These are phyloP conservation scores for Stegostoma tigrinum DNA, from an alignment of 2,113 vertebrate genomes.

Conservation along the genomic window DNA sequence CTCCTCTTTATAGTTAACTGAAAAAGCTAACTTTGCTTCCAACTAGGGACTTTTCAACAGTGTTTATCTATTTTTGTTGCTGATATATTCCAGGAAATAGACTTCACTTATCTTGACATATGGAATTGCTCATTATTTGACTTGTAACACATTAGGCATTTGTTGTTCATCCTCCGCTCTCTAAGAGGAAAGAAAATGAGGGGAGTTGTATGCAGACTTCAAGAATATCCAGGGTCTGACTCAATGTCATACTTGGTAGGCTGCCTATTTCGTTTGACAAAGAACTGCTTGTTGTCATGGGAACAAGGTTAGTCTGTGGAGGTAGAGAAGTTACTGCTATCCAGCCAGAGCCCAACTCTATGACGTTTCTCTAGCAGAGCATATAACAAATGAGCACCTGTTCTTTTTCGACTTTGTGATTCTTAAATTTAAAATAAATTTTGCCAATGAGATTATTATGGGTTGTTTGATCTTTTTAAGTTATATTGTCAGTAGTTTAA, in stretches of 20 bases:
- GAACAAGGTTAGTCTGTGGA: not conserved
- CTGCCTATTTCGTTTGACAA: constrained; percentile 15
- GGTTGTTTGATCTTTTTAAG: not conserved
- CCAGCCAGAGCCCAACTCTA: not conserved
- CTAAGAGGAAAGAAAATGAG: not conserved
- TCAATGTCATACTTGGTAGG: not conserved
- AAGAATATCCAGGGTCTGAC: not conserved
- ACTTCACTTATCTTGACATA: not conserved
- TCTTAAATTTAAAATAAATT: too few species aligned
- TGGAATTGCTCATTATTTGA: not conserved
- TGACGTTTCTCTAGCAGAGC: not conserved
- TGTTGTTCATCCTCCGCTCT: not conserved
- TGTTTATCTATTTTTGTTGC: not conserved
- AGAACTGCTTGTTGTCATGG: constrained; percentile 7
- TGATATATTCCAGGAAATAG: not conserved
- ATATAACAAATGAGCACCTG: not conserved
- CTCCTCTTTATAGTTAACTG: not conserved
- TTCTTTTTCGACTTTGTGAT: too few species aligned
- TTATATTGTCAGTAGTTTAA: not conserved
- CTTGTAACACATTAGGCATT: not conserved
- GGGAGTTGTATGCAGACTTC: not conserved
- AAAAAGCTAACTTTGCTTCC: not conserved
- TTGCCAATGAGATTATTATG: not conserved
- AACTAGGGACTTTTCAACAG: not conserved
- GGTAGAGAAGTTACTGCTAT: not conserved